Base-by-base conservation (phyloP, 2,888 invertebrate genomes). In the Pteria penguin region DNA sequence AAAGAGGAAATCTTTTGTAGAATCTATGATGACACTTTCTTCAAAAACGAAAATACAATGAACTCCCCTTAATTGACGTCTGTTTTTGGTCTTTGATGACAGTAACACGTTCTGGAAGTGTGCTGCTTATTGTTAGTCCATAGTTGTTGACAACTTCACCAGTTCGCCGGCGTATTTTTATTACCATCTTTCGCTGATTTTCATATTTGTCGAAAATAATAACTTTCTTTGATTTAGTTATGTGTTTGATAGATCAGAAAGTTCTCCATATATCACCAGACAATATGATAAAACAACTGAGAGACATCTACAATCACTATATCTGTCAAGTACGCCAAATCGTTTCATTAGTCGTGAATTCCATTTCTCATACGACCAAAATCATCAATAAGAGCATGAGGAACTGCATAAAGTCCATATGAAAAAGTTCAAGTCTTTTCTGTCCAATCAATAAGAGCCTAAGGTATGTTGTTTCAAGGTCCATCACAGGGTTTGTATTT, bases 381-480 rank as follows among this genome's bases (percentile, higher is more conserved):
- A 5, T 36, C 5, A 27, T 72, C 72, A 22, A 72, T 72, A 4
- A 27, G 22, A 4, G 45, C 72, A 55, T 32, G 31, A 14, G 57
- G 32, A 11, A 29, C 63, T 26, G 31, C 45, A 62, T 36, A 61
- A 63, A 27, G 22, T 55, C 27, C 24, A n/a, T 62, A 18, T 52
- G 45, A 55, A 22, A n/a, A 27, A 18, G 31, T 14, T 45, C 33
- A 45, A 33, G 58, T 57, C 24, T 36, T 45, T 11, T 22, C 70
- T 32, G 61, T 32, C 22, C 57, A 45, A 36, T 29, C 11, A 5
- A 33, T 27, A 54, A 54, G 62, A 22, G 55, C 72, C 33, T 29
- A 8, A 29, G 62, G 33, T 11, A 54, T 62, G 54, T 72, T 63
- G 22, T 31, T 18, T 31, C 72, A 72, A 14, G 72, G n/a, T 55